phyloP scores from a whole-genome alignment of 1,140 invertebrate species.

The Frieseomelitta varia region DNA sequence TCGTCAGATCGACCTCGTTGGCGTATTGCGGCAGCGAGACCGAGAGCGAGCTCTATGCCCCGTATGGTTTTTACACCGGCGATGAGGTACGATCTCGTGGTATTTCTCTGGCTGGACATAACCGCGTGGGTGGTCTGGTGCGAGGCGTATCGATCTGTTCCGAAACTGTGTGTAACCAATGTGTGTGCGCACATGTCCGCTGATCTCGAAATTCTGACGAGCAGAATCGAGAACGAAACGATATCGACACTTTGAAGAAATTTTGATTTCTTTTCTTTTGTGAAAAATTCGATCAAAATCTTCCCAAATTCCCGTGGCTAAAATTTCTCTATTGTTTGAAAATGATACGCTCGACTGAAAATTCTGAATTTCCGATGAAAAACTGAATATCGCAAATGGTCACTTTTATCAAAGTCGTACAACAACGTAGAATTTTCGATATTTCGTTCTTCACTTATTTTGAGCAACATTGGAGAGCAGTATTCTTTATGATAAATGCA shows the following conservation, averaged over 20 bases:
- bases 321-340: no score
- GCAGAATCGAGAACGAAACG: background rate
- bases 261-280: background rate
- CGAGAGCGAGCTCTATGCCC: conserved; percentile 90
- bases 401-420: no score
- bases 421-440: no score
- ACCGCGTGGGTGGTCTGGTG: background rate
- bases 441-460: no score
- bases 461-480: no score
- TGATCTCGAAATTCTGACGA: background rate
- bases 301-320: no score
- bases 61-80: conserved; percentile 87
- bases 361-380: no score
- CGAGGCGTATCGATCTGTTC: background rate
- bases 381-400: no score
- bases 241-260: background rate
- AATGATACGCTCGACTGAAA: no score
- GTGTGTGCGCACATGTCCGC: background rate
- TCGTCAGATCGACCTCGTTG: conserved; percentile 85
- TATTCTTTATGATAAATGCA: no score
- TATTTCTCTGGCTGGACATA: background rate
- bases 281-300: background rate
- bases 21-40: conserved; percentile 91
- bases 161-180: background rate
- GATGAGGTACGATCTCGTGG: conserved; percentile 74